A percentile compares a stretch with the other conserved stretches of the same genome.
Conservation (phyloP, 2,113 vertebrate genomes). For the Oceanodroma tethys region DNA sequence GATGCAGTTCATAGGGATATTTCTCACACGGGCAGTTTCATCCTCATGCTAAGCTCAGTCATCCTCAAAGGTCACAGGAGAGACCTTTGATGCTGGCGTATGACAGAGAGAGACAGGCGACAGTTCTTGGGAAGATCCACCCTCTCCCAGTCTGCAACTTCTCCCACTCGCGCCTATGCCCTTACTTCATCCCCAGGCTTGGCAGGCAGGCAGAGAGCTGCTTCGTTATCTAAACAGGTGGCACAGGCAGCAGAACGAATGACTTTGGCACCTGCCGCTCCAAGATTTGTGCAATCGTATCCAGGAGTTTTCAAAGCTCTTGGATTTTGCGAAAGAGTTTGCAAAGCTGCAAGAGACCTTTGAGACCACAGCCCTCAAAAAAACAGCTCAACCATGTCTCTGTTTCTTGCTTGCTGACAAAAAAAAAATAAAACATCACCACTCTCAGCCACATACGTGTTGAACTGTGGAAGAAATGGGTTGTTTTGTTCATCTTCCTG, state of each 20-base stretch:
- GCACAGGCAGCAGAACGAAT: not conserved
- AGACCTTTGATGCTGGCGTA: not conserved
- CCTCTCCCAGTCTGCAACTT: not conserved
- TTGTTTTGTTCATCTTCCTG: not conserved
- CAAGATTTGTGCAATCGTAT: not conserved
- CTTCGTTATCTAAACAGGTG: not conserved
- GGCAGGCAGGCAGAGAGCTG: not conserved
- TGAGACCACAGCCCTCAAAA: not conserved
- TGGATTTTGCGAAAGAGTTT: not conserved
- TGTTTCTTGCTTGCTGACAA: not conserved
- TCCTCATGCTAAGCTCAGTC: not conserved
- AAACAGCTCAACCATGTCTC: not conserved
- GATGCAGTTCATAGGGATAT: not conserved
- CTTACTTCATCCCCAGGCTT: not conserved
- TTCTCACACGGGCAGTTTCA: not conserved
- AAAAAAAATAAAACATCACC: not conserved
- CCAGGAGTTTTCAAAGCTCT: not conserved
- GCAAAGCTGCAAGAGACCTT: not conserved
- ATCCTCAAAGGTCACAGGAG: not conserved
- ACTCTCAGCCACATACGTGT: accelerated
- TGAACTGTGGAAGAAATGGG: not conserved
- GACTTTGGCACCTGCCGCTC: not conserved
- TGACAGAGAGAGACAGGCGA: not conserved
- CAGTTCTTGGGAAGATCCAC: not conserved
- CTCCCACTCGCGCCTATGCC: not conserved